Conservation (phyloP, 2,888 invertebrate species). For the Epinotia bilunana region DNA sequence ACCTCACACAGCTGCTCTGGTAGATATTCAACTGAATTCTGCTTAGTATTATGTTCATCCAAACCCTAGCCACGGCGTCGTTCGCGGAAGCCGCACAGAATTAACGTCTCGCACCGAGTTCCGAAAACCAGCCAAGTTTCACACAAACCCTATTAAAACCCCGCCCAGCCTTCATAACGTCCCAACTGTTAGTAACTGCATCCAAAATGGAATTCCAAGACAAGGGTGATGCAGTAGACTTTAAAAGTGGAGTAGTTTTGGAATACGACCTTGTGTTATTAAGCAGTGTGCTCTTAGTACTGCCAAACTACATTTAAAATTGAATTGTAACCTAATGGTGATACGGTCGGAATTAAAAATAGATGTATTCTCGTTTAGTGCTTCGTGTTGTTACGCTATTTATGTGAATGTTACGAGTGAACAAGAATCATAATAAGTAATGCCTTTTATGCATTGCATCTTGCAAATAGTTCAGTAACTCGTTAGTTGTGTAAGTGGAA, state of each 20-base stretch:
- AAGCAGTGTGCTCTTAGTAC: too few species aligned
- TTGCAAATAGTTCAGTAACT: not conserved
- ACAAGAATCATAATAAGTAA: constrained; percentile 15
- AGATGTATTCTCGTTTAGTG: too few species aligned
- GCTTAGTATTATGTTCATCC: too few species aligned
- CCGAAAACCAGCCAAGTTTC: not conserved
- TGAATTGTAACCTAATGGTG: too few species aligned
- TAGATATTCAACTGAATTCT: too few species aligned
- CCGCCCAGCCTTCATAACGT: not conserved
- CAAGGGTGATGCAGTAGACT: not conserved
- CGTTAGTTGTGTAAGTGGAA: not conserved
- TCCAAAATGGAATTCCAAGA: not conserved
- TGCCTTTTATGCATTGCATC: constrained; percentile 5
- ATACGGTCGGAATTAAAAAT: too few species aligned
- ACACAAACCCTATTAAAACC: not conserved
- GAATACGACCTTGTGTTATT: not conserved
- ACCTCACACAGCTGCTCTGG: too few species aligned
- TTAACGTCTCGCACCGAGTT: not conserved
- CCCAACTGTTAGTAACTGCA: not conserved
- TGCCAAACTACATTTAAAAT: too few species aligned
- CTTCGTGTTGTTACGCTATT: too few species aligned
- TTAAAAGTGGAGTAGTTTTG: not conserved
- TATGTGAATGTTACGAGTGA: not conserved
- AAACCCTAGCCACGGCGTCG: too few species aligned
- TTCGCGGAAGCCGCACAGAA: not conserved